Conservation (phyloP, 2,888 invertebrate genomes). For the Oscheius sp. region DNA sequence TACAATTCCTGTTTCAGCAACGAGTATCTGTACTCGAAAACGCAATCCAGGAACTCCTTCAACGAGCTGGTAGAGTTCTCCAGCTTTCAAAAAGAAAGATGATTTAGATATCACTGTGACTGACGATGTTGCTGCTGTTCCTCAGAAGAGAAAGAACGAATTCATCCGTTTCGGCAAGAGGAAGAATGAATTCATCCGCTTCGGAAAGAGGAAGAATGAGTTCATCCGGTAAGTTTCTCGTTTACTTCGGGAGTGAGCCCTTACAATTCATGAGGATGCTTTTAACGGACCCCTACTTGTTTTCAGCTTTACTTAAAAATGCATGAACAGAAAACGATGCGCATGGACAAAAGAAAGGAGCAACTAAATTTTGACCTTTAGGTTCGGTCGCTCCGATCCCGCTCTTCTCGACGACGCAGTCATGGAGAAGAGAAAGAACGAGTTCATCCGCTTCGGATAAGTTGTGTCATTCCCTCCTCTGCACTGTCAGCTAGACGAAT, state of each 20-base stretch:
- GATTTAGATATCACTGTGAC: conserved; percentile 33
- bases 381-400: conserved; percentile 44
- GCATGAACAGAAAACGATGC: conserved; percentile 23
- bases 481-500: conserved; percentile 25
- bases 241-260: background rate
- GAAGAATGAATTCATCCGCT: conserved; percentile 55
- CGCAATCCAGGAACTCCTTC: conserved; percentile 55
- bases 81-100: background rate
- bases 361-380: conserved; percentile 3
- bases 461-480: background rate
- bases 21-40: conserved; percentile 47
- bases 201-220: conserved; percentile 54
- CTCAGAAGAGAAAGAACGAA: conserved; percentile 54
- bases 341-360: conserved; percentile 6
- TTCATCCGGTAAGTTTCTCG: conserved; percentile 43
- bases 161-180: conserved; percentile 61
- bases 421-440: conserved; percentile 51
- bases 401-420: background rate
- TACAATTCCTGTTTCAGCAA: too few relatives aligned
- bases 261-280: conserved; percentile 17
- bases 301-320: conserved; percentile 10
- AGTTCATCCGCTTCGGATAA: conserved; percentile 57
- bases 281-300: conserved; percentile 7
- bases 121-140: conserved; percentile 26
- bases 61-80: conserved; percentile 38